phyloP scores from a whole-genome alignment of 2,797 vertebrate genomes.

The Coregonus suidteri region DNA sequence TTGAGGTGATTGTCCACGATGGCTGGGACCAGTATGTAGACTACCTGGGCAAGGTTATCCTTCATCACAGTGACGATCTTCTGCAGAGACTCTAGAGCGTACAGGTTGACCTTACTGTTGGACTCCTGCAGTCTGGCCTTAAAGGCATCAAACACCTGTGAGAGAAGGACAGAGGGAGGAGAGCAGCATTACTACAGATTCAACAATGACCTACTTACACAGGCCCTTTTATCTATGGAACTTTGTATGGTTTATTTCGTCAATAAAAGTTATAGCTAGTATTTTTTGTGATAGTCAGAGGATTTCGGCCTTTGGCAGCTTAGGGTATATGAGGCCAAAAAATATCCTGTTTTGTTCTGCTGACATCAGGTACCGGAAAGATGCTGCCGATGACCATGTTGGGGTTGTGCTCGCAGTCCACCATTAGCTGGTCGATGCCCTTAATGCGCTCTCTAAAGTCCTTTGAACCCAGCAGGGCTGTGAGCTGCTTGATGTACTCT shows the following conservation, averaged over 20 bases:
- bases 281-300: neutral
- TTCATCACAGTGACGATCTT: slow-evolving; percentile 83
- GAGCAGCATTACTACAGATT: neutral
- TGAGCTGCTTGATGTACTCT: slow-evolving; percentile 82
- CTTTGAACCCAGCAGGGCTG: slow-evolving; percentile 78
- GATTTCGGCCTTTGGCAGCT: neutral
- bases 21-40: slow-evolving; percentile 90
- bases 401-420: slow-evolving; percentile 82
- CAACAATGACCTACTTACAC: neutral
- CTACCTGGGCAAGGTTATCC: slow-evolving; percentile 84
- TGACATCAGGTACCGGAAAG: slow-evolving; percentile 69
- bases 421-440: slow-evolving; percentile 85
- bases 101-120: slow-evolving; percentile 92
- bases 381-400: slow-evolving; percentile 82
- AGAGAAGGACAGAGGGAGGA: slow-evolving; percentile 10
- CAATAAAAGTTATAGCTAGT: neutral
- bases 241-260: neutral
- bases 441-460: slow-evolving; percentile 90
- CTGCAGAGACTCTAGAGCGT: slow-evolving; percentile 88
- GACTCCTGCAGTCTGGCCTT: slow-evolving; percentile 89
- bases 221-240: neutral
- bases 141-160: slow-evolving; percentile 91
- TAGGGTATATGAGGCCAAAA: neutral
- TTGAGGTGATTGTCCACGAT: slow-evolving; percentile 97
- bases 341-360: neutral